Percentiles rank a stretch among this genome's conserved stretches.
phyloP scores from a whole-genome alignment of 2,113 vertebrate species.

The Rhinoptilus africanus region DNA sequence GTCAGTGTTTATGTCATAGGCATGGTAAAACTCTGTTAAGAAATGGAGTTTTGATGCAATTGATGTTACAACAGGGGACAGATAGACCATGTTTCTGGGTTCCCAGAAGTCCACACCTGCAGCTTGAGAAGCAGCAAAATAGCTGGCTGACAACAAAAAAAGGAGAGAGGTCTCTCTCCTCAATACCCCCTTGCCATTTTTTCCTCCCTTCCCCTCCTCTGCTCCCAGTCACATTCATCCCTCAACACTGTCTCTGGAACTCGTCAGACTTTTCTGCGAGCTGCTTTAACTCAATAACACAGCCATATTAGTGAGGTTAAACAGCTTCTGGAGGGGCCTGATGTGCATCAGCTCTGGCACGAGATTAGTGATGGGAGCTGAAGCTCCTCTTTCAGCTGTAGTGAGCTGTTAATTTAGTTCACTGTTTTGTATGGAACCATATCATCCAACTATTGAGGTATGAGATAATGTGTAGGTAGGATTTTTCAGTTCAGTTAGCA shows the following conservation, averaged over 20 bases:
- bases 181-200: background rate
- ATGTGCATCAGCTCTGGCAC: background rate
- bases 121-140: background rate
- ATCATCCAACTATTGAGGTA: background rate
- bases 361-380: background rate
- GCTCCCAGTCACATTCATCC: constrained; percentile 12
- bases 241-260: constrained; percentile 28
- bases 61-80: background rate
- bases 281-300: constrained; percentile 46
- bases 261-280: background rate
- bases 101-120: background rate
- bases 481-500: background rate
- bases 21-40: background rate
- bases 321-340: constrained; percentile 15
- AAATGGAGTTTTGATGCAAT: background rate
- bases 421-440: background rate
- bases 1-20: background rate
- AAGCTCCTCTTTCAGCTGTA: background rate
- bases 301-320: constrained; percentile 12
- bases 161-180: background rate
- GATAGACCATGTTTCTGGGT: background rate
- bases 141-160: background rate
- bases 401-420: background rate
- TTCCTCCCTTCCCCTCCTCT: background rate
- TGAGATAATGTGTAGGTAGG: background rate